phyloP scores from a whole-genome alignment of 2,113 vertebrate species.

The Scomber japonicus region DNA sequence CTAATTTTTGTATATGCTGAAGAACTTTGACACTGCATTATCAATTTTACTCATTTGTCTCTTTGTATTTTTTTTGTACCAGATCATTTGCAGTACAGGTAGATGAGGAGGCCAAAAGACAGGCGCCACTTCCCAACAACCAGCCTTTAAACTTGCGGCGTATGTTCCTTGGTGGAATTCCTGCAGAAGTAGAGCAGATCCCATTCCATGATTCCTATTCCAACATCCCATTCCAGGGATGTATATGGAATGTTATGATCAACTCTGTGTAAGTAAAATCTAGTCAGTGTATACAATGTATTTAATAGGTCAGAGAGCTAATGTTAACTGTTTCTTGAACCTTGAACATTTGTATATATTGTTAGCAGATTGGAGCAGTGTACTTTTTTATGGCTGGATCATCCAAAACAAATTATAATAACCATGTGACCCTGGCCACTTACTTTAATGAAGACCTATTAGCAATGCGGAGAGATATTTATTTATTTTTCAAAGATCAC shows the following conservation, averaged over 20 bases:
- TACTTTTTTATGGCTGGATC: too few species aligned
- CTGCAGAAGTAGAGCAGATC: constrained; percentile 84
- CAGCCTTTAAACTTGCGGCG: constrained; percentile 88
- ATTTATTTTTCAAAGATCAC: too few species aligned
- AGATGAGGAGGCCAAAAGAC: constrained; percentile 90
- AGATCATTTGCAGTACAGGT: constrained; percentile 93
- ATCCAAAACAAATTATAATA: too few species aligned
- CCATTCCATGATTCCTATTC: constrained; percentile 80
- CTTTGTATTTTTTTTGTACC: constrained; percentile 27
- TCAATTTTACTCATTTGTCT: neutral
- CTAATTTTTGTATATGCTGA: too few species aligned
- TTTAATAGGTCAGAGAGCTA: too few species aligned
- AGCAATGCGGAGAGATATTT: too few species aligned
- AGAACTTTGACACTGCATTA: neutral
- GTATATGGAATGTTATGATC: constrained; percentile 97
- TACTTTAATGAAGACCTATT: too few species aligned
- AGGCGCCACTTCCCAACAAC: constrained; percentile 87
- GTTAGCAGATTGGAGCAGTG: too few species aligned
- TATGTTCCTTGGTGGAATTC: constrained; percentile 92
- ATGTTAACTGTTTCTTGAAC: too few species aligned
- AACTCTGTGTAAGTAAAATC: constrained; percentile 88
- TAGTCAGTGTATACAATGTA: neutral
- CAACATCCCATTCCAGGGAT: constrained; percentile 92
- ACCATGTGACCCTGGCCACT: too few species aligned
- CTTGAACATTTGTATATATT: too few species aligned